Base-by-base conservation (phyloP, 2,888 invertebrate species). In the Temnothorax rugatulus region DNA sequence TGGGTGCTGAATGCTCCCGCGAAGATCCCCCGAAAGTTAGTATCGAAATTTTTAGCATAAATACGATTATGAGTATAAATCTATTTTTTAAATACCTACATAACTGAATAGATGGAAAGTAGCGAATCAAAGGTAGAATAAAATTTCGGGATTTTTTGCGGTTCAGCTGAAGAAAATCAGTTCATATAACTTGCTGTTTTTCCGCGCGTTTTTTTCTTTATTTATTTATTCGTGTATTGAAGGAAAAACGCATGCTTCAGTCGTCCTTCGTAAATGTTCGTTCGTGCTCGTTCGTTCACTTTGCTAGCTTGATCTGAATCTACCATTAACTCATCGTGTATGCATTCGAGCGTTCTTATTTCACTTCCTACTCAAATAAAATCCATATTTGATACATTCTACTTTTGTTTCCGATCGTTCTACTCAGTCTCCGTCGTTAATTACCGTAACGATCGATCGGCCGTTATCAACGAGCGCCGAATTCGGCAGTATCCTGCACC, bases 1-100 rank as follows among this genome's bases (percentile, higher is more conserved):
- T 94, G 41, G 92, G 93, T 79, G 90, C 87, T 61, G 94, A 94
- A 89, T 93, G 87, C 75, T 87, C 88, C 0, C 25, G 4, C 1
- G 57, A n/a, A 0, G 64, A 68, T 29, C 2, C 50, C 29, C 1
- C 54, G 4, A 29, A 61, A 68, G 84, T 79, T 21, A 68, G 73
- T 76, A 38, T 18, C 0, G 4, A 61, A 21, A 29, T 1, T 29
- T 79, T 29, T 47, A 29, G 9, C 13, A 21, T n/a, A 50, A 54
- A 4, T 34, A 29, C 4, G 13, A n/a, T 38, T 11, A 63, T n/a
- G n/a, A 47, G 34, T 34, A 34, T 29, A 34, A 34, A 34, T 34
- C 34, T 7, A 34, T 34, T 34, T 34, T 34, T 34, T 34, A 5
- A 34, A n/a, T n/a, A n/a, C n/a, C n/a, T n/a, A n/a, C n/a, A n/a